Evolutionary conservation across 2,888 invertebrate genomes (phyloP).

Genomic region (Gandaritis pyraliata): DNA sequence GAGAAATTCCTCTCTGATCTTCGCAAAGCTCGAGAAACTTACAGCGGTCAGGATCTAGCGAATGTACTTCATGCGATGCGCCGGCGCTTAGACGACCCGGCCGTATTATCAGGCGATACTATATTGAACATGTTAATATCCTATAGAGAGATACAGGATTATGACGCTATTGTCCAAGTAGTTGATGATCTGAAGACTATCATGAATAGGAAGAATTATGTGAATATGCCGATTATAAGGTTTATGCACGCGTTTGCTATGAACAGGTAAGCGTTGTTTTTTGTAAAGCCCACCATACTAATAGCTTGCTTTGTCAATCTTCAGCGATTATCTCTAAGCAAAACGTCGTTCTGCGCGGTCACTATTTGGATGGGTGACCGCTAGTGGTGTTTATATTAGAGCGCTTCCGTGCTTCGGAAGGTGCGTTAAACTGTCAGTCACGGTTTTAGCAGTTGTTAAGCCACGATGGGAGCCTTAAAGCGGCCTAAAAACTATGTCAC

Average conservation of each 20-base stretch:
- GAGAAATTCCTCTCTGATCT: conserved; percentile 98
- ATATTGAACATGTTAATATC: conserved; percentile 97
- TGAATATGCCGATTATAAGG: conserved; percentile 95
- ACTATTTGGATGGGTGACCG: no score
- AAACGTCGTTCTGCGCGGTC: no score
- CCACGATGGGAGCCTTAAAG: no score
- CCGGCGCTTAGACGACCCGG: conserved; percentile 97
- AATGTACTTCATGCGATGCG: conserved; percentile 95
- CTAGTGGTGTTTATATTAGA: no score
- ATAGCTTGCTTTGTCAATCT: no score
- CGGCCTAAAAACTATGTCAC: no score
- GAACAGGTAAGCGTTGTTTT: conserved; percentile 86
- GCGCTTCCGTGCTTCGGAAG: no score
- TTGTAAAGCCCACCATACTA: no score
- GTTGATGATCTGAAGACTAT: conserved; percentile 96
- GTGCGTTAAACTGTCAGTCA: no score
- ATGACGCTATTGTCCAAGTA: conserved; percentile 98
- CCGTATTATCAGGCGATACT: conserved; percentile 97
- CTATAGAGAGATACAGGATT: conserved; percentile 96
- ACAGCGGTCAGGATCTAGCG: conserved; percentile 91
- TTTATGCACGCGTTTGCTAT: conserved; percentile 98
- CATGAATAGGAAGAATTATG: conserved; percentile 94
- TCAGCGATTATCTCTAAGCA: no score
- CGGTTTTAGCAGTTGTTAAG: no score
- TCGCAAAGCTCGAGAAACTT: conserved; percentile 94